phyloP scores from a whole-genome alignment of 2,113 vertebrate species.

The Callospermophilus lateralis region DNA sequence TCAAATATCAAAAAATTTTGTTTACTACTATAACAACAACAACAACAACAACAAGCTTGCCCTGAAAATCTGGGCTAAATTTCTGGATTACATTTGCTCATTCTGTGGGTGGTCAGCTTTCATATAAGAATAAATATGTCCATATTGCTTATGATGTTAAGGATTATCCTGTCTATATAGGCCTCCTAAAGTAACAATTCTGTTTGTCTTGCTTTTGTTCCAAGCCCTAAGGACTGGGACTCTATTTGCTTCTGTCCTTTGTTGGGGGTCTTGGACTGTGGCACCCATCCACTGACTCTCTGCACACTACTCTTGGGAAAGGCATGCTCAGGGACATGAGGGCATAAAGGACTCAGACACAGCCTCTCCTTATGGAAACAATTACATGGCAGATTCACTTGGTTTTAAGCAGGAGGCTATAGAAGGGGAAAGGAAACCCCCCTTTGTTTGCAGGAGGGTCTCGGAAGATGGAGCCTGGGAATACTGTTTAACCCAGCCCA shows the following conservation, averaged over 20 bases:
- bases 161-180: not conserved
- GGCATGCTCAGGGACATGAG: not conserved
- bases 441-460: conserved; percentile 19
- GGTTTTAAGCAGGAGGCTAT: not conserved
- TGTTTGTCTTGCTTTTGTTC: not conserved
- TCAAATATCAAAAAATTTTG: conserved; percentile 32
- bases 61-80: not conserved
- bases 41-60: not conserved
- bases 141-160: not conserved
- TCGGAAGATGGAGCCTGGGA: not conserved
- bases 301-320: not conserved
- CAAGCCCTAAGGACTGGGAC: not conserved
- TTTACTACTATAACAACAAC: not conserved
- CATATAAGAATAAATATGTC: not conserved
- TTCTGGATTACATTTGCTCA: not conserved
- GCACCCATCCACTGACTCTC: not conserved
- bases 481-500: not conserved
- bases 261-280: not conserved
- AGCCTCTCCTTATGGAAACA: conserved; percentile 61
- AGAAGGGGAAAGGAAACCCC: not conserved
- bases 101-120: conserved; percentile 26
- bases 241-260: not conserved
- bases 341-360: not conserved
- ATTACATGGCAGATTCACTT: conserved; percentile 51
- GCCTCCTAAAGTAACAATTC: not conserved